phyloP scores from a whole-genome alignment of 64 coral and sea anemone genomes.

The Montipora sp. region DNA sequence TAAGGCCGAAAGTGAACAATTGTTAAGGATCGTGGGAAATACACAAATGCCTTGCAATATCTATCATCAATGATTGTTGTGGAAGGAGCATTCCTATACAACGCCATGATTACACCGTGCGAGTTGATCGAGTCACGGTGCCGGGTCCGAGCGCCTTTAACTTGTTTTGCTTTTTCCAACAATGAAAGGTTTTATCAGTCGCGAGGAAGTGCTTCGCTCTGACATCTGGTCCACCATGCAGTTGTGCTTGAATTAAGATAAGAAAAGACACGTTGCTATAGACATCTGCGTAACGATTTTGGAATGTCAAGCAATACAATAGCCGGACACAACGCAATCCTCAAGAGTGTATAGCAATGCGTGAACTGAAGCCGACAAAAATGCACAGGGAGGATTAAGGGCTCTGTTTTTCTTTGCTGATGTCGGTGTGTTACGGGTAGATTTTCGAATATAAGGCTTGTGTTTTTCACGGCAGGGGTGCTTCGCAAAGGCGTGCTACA shows the following conservation, averaged over 20 bases:
- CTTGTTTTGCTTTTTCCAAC: not conserved
- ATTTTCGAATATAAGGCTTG: not conserved
- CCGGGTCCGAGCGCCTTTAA: not conserved
- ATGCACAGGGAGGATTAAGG: not conserved
- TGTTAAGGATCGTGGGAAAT: slow-evolving; percentile 32
- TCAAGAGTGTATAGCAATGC: slow-evolving; percentile 17
- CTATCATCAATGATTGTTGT: not conserved
- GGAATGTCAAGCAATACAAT: not conserved
- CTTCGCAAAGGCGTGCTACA: not conserved
- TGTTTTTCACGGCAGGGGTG: slow-evolving; percentile 5
- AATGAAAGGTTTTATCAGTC: not conserved
- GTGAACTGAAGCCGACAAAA: not conserved
- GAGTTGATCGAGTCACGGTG: too few species aligned
- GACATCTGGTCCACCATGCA: not conserved
- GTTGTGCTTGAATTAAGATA: too few species aligned
- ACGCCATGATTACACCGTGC: not conserved
- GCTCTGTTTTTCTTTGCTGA: not conserved
- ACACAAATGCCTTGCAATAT: not conserved
- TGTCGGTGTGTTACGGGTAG: not conserved
- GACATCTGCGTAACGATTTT: not conserved
- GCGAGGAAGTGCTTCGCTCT: not conserved
- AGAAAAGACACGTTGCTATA: not conserved
- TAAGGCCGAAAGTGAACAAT: slow-evolving; percentile 45
- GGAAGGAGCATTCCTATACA: not conserved
- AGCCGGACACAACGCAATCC: not conserved